Conservation (phyloP, 2,888 invertebrate species). For the Coecobrya sp. region DNA sequence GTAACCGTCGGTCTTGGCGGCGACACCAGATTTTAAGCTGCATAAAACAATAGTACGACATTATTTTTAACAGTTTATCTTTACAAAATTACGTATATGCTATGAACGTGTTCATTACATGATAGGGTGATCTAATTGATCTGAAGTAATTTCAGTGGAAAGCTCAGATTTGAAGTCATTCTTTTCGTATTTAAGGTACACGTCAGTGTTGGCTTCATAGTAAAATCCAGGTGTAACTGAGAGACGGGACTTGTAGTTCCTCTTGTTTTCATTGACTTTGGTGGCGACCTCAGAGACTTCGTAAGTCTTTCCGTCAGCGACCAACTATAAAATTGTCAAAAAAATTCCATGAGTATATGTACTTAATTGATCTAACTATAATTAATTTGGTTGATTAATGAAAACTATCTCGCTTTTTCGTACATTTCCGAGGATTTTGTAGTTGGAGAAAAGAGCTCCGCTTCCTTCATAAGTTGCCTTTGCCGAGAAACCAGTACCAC, state of each 20-base stretch:
- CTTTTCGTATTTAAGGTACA: slow-evolving; percentile 76
- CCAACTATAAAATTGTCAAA: slow-evolving; percentile 38
- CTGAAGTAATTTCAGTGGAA: slow-evolving; percentile 79
- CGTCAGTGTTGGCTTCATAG: slow-evolving; percentile 82
- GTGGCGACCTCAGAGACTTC: slow-evolving; percentile 83
- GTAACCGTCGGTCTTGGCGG: slow-evolving; percentile 75
- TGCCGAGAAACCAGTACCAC: slow-evolving; percentile 68
- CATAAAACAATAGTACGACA: slow-evolving; percentile 7
- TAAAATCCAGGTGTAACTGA: slow-evolving; percentile 81
- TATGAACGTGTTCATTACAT: slow-evolving; percentile 70
- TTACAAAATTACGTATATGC: no score
- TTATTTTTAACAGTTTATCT: not conserved
- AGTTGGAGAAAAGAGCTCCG: slow-evolving; percentile 64
- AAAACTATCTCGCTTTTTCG: not conserved
- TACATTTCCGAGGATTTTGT: slow-evolving; percentile 74
- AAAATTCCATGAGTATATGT: not conserved
- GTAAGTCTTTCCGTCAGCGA: slow-evolving; percentile 80
- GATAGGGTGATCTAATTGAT: slow-evolving; percentile 80
- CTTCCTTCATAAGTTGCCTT: slow-evolving; percentile 70
- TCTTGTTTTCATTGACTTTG: slow-evolving; percentile 74
- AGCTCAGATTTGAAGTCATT: slow-evolving; percentile 80
- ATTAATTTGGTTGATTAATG: no score
- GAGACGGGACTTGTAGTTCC: slow-evolving; percentile 77
- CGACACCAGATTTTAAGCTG: slow-evolving; percentile 81
- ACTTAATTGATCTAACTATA: not conserved